These are phyloP conservation scores for Escarpia spicata DNA, from an alignment of 2,888 invertebrate genomes.

Conservation along the genomic window DNA sequence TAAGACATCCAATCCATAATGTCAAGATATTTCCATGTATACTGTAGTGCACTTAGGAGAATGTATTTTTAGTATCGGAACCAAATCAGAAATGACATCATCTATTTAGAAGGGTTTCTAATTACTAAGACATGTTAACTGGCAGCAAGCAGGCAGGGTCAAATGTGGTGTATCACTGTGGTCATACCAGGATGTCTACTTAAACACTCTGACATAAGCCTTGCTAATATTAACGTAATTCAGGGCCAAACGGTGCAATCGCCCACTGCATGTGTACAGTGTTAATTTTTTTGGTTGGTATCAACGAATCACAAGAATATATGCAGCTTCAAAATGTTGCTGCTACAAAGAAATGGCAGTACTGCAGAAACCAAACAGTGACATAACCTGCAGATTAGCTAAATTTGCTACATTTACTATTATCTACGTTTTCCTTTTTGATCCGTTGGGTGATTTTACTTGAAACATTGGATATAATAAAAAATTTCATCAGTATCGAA, in stretches of 20 bases:
- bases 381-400: background rate
- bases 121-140: constrained; percentile 8
- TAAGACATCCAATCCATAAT: background rate
- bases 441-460: background rate
- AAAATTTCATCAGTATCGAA: background rate
- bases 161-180: constrained; percentile 3
- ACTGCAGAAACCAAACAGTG: background rate
- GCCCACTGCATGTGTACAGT: background rate
- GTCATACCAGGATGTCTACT: background rate
- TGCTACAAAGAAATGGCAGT: background rate
- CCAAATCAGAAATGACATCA: constrained; percentile 14
- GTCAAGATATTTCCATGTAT: background rate
- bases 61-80: background rate
- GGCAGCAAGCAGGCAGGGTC: background rate
- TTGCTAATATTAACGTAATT: background rate
- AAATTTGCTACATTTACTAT: background rate
- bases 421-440: background rate
- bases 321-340: constrained; percentile 21
- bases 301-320: constrained; percentile 20
- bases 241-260: constrained; percentile 20
- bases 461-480: constrained; percentile 18
- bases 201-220: constrained; percentile 23
- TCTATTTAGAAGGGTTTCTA: constrained; percentile 13
- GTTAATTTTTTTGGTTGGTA: constrained; percentile 13
- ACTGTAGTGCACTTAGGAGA: background rate